These are phyloP conservation scores for Laspeyria flexula DNA, from an alignment of 2,888 invertebrate species.

Conservation along the genomic window DNA sequence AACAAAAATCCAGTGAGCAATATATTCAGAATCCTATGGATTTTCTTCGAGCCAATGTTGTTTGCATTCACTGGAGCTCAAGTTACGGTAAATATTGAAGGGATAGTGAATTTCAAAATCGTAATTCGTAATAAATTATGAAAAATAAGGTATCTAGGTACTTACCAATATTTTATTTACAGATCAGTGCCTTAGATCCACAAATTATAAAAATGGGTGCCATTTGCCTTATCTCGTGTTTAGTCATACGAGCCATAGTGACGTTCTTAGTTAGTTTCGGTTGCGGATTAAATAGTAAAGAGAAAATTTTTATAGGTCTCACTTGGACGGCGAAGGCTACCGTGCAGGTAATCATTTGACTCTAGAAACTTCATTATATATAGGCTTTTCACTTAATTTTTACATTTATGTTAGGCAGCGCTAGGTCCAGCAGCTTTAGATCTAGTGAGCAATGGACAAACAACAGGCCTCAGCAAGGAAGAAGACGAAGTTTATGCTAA, in stretches of 20 bases:
- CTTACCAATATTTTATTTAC: no score
- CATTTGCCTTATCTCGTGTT: slow-evolving; percentile 87
- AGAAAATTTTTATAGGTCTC: slow-evolving; percentile 93
- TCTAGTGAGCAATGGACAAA: slow-evolving; percentile 68
- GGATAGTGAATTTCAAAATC: no score
- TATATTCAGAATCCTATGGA: slow-evolving; percentile 93
- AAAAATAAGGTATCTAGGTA: no score
- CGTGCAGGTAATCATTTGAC: slow-evolving; percentile 88
- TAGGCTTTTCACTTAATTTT: neutral
- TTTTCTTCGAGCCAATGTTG: slow-evolving; percentile 94
- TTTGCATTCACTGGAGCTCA: slow-evolving; percentile 96
- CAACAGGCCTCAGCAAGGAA: slow-evolving; percentile 69
- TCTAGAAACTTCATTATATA: neutral
- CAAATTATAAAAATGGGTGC: slow-evolving; percentile 88
- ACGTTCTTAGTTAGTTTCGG: slow-evolving; percentile 89
- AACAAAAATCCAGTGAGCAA: slow-evolving; percentile 92
- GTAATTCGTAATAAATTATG: no score
- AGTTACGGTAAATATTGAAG: slow-evolving; percentile 86
- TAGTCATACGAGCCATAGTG: slow-evolving; percentile 85
- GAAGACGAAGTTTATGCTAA: slow-evolving; percentile 84
- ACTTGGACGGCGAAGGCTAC: slow-evolving; percentile 96
- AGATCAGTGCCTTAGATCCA: slow-evolving; percentile 87
- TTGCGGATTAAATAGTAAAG: slow-evolving; percentile 91
- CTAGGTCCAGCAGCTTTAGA: slow-evolving; percentile 89
- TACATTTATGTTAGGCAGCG: slow-evolving; percentile 87